Percentiles rank a stretch among this genome's conserved stretches.
These are phyloP conservation scores for Cotesia congregata DNA, from an alignment of 2,888 invertebrate genomes.

Conservation along the genomic window DNA sequence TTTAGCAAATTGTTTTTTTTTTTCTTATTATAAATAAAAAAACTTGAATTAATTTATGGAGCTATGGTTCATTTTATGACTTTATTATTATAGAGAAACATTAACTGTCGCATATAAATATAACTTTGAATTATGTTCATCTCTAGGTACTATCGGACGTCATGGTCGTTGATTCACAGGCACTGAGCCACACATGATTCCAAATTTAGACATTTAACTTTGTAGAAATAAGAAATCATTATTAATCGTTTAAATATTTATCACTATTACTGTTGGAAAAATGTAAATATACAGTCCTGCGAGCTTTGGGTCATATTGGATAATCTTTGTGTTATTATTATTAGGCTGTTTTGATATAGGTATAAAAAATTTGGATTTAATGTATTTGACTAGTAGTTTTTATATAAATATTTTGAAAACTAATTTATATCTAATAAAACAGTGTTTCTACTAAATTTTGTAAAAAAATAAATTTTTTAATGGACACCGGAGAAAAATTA, in stretches of 20 bases:
- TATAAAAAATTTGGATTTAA: too few relatives aligned
- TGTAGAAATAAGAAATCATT: background rate
- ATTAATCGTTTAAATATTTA: background rate
- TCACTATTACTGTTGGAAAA: background rate
- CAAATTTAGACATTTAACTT: background rate
- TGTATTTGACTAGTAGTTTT: too few relatives aligned
- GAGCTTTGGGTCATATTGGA: too few relatives aligned
- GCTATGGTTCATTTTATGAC: background rate
- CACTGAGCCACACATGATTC: background rate
- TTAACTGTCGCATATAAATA: background rate
- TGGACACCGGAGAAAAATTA: too few relatives aligned
- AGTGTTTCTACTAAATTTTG: too few relatives aligned
- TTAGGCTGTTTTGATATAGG: too few relatives aligned
- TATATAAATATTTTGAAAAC: too few relatives aligned
- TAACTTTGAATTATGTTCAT: background rate
- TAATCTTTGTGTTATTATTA: too few relatives aligned
- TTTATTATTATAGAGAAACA: background rate
- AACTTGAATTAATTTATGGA: background rate
- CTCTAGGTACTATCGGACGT: background rate
- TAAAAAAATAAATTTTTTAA: too few relatives aligned
- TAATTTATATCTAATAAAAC: too few relatives aligned
- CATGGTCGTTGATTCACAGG: background rate
- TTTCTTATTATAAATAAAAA: background rate
- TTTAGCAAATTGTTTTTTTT: background rate
- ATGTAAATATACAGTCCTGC: too few relatives aligned